Percentiles rank a stretch among this genome's conserved stretches.
These are phyloP conservation scores for Autographa gamma DNA, from an alignment of 2,888 invertebrate species.

Conservation along the genomic window DNA sequence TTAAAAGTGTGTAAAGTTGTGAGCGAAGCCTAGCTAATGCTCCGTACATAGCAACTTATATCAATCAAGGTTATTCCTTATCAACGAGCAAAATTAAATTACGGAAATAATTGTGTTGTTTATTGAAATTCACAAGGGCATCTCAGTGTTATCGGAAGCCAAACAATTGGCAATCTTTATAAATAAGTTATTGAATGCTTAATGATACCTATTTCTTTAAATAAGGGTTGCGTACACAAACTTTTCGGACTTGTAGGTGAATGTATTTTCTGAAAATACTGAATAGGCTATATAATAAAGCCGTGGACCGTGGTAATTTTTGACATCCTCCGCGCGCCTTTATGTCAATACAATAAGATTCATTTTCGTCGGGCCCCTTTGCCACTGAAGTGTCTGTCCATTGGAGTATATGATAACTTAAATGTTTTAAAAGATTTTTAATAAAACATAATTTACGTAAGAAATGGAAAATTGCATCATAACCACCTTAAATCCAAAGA, in stretches of 20 bases:
- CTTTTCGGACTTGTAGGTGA: too few relatives aligned
- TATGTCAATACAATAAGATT: neutral
- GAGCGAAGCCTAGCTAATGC: neutral
- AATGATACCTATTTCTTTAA: neutral
- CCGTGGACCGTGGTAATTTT: too few relatives aligned
- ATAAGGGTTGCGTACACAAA: neutral
- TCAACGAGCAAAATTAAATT: constrained; percentile 49
- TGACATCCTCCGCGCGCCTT: neutral
- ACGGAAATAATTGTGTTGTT: constrained; percentile 50
- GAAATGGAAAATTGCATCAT: neutral
- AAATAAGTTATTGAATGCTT: constrained; percentile 17
- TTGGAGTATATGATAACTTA: too few relatives aligned
- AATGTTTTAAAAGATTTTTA: neutral
- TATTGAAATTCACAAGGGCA: constrained; percentile 53
- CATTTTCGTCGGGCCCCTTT: neutral
- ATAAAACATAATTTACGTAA: neutral
- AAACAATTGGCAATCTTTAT: constrained; percentile 10
- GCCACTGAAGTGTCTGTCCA: too few relatives aligned
- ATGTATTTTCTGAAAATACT: neutral
- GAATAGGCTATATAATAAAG: too few relatives aligned
- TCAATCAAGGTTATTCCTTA: constrained; percentile 44
- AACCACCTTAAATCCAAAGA: too few relatives aligned
- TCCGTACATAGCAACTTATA: constrained; percentile 26
- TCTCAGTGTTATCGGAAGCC: constrained; percentile 35
- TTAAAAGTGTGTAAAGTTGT: neutral